Evolutionary conservation across 2,888 invertebrate genomes (phyloP).

Genomic region (Lepas anatifera): DNA sequence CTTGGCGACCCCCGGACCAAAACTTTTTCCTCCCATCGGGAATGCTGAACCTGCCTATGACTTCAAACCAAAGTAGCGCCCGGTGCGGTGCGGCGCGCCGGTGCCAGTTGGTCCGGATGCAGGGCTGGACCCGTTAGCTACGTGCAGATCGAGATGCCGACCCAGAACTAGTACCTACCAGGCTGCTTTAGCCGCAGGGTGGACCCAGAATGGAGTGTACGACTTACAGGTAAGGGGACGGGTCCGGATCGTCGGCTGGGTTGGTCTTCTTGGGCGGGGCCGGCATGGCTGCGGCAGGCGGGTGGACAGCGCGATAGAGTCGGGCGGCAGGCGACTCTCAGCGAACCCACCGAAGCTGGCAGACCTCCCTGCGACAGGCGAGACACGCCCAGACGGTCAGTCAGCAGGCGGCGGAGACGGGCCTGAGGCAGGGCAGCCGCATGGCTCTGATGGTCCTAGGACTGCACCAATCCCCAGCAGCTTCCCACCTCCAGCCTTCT

Average conservation of each 20-base stretch:
- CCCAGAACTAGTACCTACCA: background rate
- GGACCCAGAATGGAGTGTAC: too few species aligned
- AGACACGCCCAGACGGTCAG: background rate
- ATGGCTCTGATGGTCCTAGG: too few species aligned
- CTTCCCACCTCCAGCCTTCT: too few species aligned
- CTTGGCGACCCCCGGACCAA: too few species aligned
- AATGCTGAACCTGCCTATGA: too few species aligned
- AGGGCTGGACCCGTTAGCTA: conserved; percentile 6
- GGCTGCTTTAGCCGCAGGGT: background rate
- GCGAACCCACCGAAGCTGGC: background rate
- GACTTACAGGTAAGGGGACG: background rate
- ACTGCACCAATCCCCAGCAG: too few species aligned
- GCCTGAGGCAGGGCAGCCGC: too few species aligned
- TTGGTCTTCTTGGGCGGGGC: conserved; percentile 4
- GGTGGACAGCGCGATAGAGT: background rate
- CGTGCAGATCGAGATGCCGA: background rate
- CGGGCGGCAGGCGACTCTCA: background rate
- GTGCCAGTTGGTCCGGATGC: background rate
- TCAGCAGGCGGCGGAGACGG: too few species aligned
- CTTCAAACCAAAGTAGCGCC: background rate
- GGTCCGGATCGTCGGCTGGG: background rate
- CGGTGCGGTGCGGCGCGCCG: too few species aligned
- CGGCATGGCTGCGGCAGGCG: background rate
- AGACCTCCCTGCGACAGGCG: background rate
- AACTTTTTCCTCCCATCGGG: too few species aligned